These are phyloP conservation scores for Ornithoptera priamus DNA, from an alignment of 2,888 invertebrate species.

Conservation along the genomic window DNA sequence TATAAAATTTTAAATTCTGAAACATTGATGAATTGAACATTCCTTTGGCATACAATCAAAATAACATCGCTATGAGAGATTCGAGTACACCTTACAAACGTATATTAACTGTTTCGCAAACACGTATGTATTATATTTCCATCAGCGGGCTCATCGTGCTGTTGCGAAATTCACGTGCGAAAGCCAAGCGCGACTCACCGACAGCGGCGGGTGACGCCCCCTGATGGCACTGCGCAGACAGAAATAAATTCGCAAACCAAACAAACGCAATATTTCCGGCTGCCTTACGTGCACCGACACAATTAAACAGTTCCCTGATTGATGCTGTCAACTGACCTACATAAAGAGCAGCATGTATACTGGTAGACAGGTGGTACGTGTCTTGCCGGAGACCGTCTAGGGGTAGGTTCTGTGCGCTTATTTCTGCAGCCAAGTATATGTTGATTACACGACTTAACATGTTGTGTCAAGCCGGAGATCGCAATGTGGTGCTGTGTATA, in stretches of 20 bases:
- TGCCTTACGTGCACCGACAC: constrained; percentile 63
- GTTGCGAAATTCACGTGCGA: constrained; percentile 63
- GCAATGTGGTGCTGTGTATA: too few species aligned
- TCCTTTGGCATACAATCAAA: constrained; percentile 35
- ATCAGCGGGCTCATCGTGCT: constrained; percentile 49
- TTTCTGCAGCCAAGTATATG: too few species aligned
- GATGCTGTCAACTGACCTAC: too few species aligned
- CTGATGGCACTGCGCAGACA: constrained; percentile 69
- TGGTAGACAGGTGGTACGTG: too few species aligned
- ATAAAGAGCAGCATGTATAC: too few species aligned
- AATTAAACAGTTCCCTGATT: constrained; percentile 52
- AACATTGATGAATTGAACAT: constrained; percentile 13
- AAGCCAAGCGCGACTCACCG: constrained; percentile 54
- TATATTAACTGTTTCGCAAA: constrained; percentile 47
- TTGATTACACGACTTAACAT: too few species aligned
- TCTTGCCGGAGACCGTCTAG: too few species aligned
- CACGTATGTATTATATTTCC: constrained; percentile 50
- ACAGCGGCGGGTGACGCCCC: constrained; percentile 63
- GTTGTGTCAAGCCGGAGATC: too few species aligned
- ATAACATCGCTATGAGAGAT: constrained; percentile 32
- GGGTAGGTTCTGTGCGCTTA: too few species aligned
- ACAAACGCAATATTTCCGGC: constrained; percentile 75
- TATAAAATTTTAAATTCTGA: too few species aligned
- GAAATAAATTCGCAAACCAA: constrained; percentile 76
- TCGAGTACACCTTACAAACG: constrained; percentile 28